phyloP scores from a whole-genome alignment of 1,140 invertebrate species.

The Kradibia gibbosae region DNA sequence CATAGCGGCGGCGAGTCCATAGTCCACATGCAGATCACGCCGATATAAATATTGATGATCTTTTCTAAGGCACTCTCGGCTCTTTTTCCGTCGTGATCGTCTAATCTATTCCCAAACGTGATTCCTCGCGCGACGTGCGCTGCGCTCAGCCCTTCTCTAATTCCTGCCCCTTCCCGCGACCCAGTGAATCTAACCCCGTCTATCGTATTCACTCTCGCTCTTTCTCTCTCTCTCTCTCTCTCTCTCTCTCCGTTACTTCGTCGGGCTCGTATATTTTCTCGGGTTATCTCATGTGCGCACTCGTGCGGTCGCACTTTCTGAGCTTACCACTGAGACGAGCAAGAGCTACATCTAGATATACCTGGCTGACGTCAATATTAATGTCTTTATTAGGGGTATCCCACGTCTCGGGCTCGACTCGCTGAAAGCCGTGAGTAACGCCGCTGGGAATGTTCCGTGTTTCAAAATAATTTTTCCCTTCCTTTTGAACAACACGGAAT shows the following conservation, averaged over 20 bases:
- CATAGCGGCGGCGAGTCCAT: not conserved
- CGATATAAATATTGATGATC: slow-evolving; percentile 64
- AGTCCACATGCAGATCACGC: slow-evolving; percentile 58
- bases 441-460: slow-evolving; percentile 43
- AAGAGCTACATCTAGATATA: slow-evolving; percentile 63
- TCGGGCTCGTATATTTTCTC: slow-evolving; percentile 1
- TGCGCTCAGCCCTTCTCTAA: slow-evolving; percentile 42
- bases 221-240: slow-evolving; percentile 14
- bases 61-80: slow-evolving; percentile 50
- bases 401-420: slow-evolving; percentile 33
- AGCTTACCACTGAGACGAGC: slow-evolving; percentile 51
- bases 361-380: slow-evolving; percentile 64
- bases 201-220: not conserved
- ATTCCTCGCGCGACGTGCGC: slow-evolving; percentile 54
- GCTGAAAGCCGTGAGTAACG: slow-evolving; percentile 43
- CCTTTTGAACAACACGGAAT: not conserved
- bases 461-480: slow-evolving; percentile 44
- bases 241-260: not conserved
- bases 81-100: slow-evolving; percentile 65
- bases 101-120: slow-evolving; percentile 70
- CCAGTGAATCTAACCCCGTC: not conserved
- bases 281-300: not conserved
- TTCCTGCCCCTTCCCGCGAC: not conserved
- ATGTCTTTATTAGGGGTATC: slow-evolving; percentile 69
- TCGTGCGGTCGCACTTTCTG: slow-evolving; percentile 48